Evolutionary conservation across 1,140 invertebrate genomes (phyloP), one percentile per base, ranked within the genome.

Genomic region (Cotesia typhae): DNA sequence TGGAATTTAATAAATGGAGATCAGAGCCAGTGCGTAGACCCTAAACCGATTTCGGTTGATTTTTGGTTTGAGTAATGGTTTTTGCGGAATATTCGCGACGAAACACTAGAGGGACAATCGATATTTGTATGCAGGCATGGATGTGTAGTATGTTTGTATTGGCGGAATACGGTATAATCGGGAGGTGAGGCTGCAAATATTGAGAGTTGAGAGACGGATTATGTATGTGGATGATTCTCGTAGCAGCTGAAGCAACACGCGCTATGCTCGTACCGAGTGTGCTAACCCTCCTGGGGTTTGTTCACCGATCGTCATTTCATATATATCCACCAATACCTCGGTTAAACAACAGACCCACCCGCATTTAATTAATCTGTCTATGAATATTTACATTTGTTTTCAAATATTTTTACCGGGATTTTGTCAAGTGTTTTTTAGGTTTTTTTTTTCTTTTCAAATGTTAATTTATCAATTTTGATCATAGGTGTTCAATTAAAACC

Each of bases 141-240:
- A 65, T 28, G 67, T 47, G 41, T 63, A 71, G 57, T 55, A 71
- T 71, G 73, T 74, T 74, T 71, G 73, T 69, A 71, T 55, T 74
- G 73, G 73, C 68, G 41, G 41, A 47, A 68, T 51, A 70, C 38
- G 64, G 73, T 71, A 74, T 74, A 70, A 74, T 74, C 63, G 57
- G 65, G 55, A 74, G 73, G 64, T 74, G 73, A 74, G 69, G 69
- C 55, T 67, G 73, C 73, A 74, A 74, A 74, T 74, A 74, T 74
- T 74, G 73, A 74, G 73, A 74, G 71, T 74, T 69, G 68, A 71
- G 73, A 67, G 69, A 70, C 73, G 69, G 73, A 74, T 74, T 74
- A 74, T 72, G 71, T 72, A 67, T 74, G 73, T 68, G 73, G 70
- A 74, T 74, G 73, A 69, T 70, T 74, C 61, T 71, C 68, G 64